phyloP scores from a whole-genome alignment of 1,140 invertebrate genomes.

The Aphidius gifuensis region DNA sequence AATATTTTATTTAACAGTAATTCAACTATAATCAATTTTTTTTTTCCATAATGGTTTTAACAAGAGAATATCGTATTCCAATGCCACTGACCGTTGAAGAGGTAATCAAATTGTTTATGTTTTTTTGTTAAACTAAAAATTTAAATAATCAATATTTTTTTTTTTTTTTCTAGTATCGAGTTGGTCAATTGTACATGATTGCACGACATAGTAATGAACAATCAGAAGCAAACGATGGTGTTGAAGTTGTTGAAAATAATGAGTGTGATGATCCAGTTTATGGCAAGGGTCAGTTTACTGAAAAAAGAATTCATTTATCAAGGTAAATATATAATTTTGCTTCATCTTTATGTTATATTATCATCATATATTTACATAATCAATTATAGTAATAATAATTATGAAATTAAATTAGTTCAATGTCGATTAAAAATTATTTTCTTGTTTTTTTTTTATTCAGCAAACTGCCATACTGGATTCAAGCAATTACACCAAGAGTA shows the following conservation, averaged over 20 bases:
- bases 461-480: conserved; percentile 86
- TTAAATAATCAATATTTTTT: conserved; percentile 14
- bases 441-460: conserved; percentile 52
- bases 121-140: conserved; percentile 27
- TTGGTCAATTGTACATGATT: conserved; percentile 94
- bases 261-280: conserved; percentile 75
- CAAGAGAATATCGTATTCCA: conserved; percentile 87
- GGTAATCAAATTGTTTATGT: conserved; percentile 55
- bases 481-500: conserved; percentile 80
- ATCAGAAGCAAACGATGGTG: conserved; percentile 85
- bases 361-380: conserved; percentile 2
- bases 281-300: conserved; percentile 84
- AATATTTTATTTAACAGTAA: too few relatives aligned
- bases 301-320: conserved; percentile 88
- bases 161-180: conserved; percentile 67
- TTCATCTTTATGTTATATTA: too few relatives aligned
- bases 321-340: conserved; percentile 59
- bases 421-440: conserved; percentile 2
- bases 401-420: too few relatives aligned
- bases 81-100: conserved; percentile 90
- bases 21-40: too few relatives aligned
- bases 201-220: conserved; percentile 89
- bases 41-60: conserved; percentile 65
- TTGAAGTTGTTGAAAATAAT: conserved; percentile 83
- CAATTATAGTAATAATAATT: too few relatives aligned